A percentile compares a stretch with the other conserved stretches of the same genome.
These are phyloP conservation scores for Ostrea denselamellosa DNA, from an alignment of 1,140 invertebrate genomes.

Conservation along the genomic window DNA sequence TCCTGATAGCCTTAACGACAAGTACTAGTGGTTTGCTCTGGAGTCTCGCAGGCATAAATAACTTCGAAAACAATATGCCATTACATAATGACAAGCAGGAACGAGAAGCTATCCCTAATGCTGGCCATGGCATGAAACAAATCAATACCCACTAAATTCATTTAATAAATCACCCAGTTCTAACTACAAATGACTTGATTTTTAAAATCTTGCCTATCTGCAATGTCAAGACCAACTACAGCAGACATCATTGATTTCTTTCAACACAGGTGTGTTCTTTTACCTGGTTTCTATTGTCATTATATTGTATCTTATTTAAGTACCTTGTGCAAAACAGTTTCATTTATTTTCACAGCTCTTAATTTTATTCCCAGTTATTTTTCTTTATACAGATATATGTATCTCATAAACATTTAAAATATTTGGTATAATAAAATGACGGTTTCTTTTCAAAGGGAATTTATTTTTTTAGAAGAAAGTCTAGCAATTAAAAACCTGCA, in stretches of 20 bases:
- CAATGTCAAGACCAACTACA: not conserved
- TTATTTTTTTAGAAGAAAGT: no score
- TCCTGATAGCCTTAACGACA: not conserved
- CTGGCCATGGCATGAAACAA: not conserved
- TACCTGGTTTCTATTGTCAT: not conserved
- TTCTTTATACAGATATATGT: no score
- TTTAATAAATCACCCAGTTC: constrained; percentile 38
- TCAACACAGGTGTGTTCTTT: constrained; percentile 16
- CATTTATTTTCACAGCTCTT: no score
- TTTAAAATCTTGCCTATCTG: constrained; percentile 33
- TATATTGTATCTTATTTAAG: not conserved
- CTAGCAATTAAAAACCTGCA: no score
- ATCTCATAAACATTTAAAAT: no score
- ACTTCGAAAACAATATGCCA: constrained; percentile 22
- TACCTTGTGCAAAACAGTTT: not conserved
- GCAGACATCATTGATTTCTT: constrained; percentile 21
- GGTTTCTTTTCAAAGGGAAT: no score
- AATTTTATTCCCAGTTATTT: no score
- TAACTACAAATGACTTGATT: constrained; percentile 23
- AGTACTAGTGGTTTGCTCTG: not conserved
- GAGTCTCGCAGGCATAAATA: not conserved
- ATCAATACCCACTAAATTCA: constrained; percentile 33
- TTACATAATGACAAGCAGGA: constrained; percentile 6
- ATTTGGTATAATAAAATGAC: no score
- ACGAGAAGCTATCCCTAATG: not conserved